Base-by-base conservation (phyloP, 1,140 invertebrate genomes). In the Homalodisca vitripennis region DNA sequence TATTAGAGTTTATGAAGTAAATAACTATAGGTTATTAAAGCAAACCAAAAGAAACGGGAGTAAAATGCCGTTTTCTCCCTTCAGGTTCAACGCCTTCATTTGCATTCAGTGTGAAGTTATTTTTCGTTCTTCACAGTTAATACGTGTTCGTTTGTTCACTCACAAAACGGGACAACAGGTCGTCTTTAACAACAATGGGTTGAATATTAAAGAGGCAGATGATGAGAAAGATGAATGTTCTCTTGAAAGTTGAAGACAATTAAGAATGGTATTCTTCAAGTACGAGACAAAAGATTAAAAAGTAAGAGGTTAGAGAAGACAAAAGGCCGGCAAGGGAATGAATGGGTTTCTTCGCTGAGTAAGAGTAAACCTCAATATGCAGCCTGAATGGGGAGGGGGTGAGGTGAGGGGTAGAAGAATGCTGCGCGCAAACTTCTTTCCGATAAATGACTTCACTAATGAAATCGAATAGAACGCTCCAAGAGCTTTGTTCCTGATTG, bases 241-340 rank as follows among this genome's bases (percentile, higher is more conserved):
- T 60, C 55, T 60, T 60, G 24, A 27, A 24, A 60, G 2, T 24
- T 10, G 55, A 60, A 60, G 55, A 60, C 55, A 60, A 60, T 60
- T 60, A 60, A 60, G 55, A 60, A 24, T 60, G 55, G 55, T 60
- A 60, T 60, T 60, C 55, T 60, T 60, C 55, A 60, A 60, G 24
- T 60, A 60, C 14, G 55, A 60, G 55, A 60, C 55, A 60, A 24
- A 60, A 60, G 55, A 60, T 60, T 60, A 60, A 60, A 60, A 60
- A 60, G 55, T 60, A 60, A 60, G 55, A 60, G 55, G 55, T 60
- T 60, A 60, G 27, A 30, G 34, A 60, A 60, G 55, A 60, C 55
- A 60, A 60, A 60, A 60, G 55, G 27, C 48, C 3, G 55, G 6
- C 55, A 13, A 26, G 22, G 22, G 55, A 60, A 60, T 13, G 14